Evolutionary conservation across 2,888 invertebrate species (phyloP).

Genomic region (Caradrina clavipalpis): DNA sequence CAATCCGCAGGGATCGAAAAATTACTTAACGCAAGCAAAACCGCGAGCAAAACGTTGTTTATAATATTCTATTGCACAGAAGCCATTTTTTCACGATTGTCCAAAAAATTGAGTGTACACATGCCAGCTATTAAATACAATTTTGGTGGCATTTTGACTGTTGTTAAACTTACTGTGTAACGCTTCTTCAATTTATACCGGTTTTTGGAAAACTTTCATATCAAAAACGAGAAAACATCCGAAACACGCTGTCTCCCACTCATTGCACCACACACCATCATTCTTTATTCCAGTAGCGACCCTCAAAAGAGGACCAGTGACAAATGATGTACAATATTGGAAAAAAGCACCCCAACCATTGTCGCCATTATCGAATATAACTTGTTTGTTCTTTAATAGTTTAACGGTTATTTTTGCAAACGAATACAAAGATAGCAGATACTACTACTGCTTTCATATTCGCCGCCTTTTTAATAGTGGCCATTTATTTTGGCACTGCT

Average conservation of each 20-base stretch:
- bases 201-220: too few species aligned
- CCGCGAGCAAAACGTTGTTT: too few species aligned
- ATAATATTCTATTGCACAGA: too few species aligned
- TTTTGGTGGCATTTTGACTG: too few species aligned
- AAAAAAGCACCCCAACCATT: conserved; percentile 79
- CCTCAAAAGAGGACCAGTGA: conserved; percentile 81
- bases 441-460: conserved; percentile 32
- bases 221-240: too few species aligned
- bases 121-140: too few species aligned
- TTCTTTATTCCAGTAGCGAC: conserved; percentile 79
- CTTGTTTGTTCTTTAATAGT: conserved; percentile 75
- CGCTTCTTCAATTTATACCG: too few species aligned
- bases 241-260: conserved; percentile 42
- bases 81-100: too few species aligned
- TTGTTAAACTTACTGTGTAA: too few species aligned
- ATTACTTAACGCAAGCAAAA: too few species aligned
- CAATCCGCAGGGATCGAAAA: too few species aligned
- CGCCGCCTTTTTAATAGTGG: conserved; percentile 35
- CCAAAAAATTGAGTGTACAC: too few species aligned
- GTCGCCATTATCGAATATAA: conserved; percentile 73
- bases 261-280: conserved; percentile 62
- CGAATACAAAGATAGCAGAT: conserved; percentile 45
- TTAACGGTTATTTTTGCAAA: conserved; percentile 72
- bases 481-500: conserved; percentile 2
- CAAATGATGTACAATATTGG: conserved; percentile 87